Conservation (phyloP, 2,113 vertebrate genomes). For the Laticauda colubrina region DNA sequence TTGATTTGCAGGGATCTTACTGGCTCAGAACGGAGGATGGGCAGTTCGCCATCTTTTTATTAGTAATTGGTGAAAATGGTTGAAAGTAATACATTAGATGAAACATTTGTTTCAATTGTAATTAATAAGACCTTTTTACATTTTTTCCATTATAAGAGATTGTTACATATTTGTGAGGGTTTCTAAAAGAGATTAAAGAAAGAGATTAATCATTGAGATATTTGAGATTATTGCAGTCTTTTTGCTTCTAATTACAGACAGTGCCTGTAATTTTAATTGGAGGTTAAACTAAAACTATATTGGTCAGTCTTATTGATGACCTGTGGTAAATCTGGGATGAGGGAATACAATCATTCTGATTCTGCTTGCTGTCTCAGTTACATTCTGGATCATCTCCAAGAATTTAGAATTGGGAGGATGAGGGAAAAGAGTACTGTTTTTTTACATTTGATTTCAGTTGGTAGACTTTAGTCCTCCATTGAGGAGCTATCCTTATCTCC, state of each 20-base stretch:
- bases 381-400: neutral
- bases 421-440: neutral
- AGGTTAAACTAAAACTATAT: neutral
- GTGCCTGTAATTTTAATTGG: neutral
- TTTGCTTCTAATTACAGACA: neutral
- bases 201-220: neutral
- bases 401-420: neutral
- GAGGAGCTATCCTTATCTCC: neutral
- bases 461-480: neutral
- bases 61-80: neutral
- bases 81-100: neutral
- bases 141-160: neutral
- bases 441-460: neutral
- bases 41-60: neutral
- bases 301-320: neutral
- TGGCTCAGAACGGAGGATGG: neutral
- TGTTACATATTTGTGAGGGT: neutral
- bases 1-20: neutral
- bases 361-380: neutral
- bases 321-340: neutral
- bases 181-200: neutral
- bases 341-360: neutral
- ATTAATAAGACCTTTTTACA: neutral
- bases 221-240: neutral
- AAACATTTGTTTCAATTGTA: neutral